A percentile compares a stretch with the other conserved stretches of the same genome.
Conservation (phyloP, 1,140 invertebrate species). For the Bombus waltoni region DNA sequence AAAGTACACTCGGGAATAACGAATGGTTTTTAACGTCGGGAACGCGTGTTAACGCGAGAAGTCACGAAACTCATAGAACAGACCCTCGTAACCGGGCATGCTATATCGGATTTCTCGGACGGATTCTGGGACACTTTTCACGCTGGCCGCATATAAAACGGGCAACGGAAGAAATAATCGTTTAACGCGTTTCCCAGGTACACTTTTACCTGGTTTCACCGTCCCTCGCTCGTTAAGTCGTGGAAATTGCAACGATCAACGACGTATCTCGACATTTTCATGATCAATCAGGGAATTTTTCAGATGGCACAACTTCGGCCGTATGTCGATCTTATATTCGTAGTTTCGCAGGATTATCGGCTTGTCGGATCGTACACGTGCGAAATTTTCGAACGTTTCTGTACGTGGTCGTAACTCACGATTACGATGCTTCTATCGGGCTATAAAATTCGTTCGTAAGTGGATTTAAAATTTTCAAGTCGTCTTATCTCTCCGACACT, state of each 20-base stretch:
- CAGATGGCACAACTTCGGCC: not conserved
- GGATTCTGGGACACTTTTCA: conserved; percentile 44
- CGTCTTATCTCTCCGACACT: too few species aligned
- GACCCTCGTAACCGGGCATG: not conserved
- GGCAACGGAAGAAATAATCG: not conserved
- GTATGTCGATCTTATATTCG: not conserved
- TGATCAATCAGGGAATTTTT: not conserved
- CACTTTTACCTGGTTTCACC: conserved; percentile 13
- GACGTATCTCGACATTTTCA: not conserved
- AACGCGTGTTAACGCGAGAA: not conserved
- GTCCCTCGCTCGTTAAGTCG: not conserved
- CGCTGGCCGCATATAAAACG: not conserved
- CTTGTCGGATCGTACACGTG: too few species aligned
- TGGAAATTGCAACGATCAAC: not conserved
- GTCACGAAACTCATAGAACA: not conserved
- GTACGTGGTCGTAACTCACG: too few species aligned
- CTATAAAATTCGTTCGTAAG: too few species aligned
- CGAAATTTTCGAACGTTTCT: too few species aligned
- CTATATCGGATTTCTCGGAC: conserved; percentile 5
- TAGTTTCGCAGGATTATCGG: too few species aligned
- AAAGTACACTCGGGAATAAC: conserved; percentile 36
- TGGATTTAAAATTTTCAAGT: too few species aligned
- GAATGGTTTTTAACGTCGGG: conserved; percentile 31
- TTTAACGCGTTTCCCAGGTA: not conserved
- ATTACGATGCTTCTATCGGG: too few species aligned